phyloP scores from a whole-genome alignment of 64 coral and sea anemone genomes.

The Montipora capricornis region DNA sequence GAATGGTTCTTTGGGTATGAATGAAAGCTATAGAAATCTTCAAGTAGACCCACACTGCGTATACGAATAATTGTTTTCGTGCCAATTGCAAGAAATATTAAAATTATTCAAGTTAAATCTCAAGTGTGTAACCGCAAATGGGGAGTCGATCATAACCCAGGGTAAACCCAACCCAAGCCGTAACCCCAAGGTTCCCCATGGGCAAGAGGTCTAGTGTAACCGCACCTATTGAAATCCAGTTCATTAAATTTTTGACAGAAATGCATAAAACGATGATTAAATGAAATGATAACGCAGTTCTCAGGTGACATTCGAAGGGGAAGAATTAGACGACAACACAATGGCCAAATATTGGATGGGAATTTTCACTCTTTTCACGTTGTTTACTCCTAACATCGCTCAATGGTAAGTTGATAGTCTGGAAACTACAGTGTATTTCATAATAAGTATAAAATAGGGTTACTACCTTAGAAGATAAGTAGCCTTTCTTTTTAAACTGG shows the following conservation, averaged over 20 bases:
- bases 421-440: not conserved
- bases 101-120: no score
- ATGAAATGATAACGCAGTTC: not conserved
- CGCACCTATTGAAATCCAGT: no score
- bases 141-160: no score
- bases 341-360: not conserved
- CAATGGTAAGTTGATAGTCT: not conserved
- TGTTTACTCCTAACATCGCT: not conserved
- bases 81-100: no score
- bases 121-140: no score
- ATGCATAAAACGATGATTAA: not conserved
- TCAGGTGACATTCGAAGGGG: not conserved
- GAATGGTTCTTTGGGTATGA: not conserved
- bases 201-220: no score
- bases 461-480: no score
- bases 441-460: not conserved
- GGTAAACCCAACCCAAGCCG: no score
- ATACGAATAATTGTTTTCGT: not conserved
- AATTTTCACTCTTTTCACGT: not conserved
- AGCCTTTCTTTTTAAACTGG: no score
- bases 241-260: not conserved
- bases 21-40: no score
- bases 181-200: no score
- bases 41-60: not conserved
- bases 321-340: not conserved